A percentile compares a stretch with the other conserved stretches of the same genome.
phyloP scores from a whole-genome alignment of 2,888 invertebrate species.

The Anoncus sp. region DNA sequence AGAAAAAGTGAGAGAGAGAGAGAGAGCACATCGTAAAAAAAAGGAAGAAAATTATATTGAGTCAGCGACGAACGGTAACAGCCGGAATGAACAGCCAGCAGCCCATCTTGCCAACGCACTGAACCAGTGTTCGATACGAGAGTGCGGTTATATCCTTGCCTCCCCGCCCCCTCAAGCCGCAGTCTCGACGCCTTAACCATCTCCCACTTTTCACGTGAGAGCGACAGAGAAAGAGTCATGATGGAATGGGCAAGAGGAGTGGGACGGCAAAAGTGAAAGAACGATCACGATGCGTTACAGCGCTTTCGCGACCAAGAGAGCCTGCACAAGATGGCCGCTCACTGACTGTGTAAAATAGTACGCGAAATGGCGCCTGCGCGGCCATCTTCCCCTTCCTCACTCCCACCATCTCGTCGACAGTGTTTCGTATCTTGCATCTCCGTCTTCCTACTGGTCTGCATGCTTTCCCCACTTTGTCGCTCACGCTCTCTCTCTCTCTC shows the following conservation, averaged over 20 bases:
- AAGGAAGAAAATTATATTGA: slow-evolving; percentile 31
- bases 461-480: slow-evolving; percentile 48
- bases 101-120: slow-evolving; percentile 77
- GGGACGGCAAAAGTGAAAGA: slow-evolving; percentile 55
- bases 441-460: slow-evolving; percentile 40
- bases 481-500: slow-evolving; percentile 10
- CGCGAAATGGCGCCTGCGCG: slow-evolving; percentile 80
- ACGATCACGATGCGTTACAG: slow-evolving; percentile 62
- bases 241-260: slow-evolving; percentile 43
- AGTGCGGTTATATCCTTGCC: slow-evolving; percentile 79
- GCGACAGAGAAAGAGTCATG: slow-evolving; percentile 53
- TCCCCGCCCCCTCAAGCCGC: slow-evolving; percentile 53
- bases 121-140: slow-evolving; percentile 80
- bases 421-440: slow-evolving; percentile 55
- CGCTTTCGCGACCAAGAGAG: slow-evolving; percentile 54
- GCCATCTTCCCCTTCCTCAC: slow-evolving; percentile 47
- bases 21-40: slow-evolving; percentile 32
- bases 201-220: slow-evolving; percentile 60
- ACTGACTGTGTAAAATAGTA: slow-evolving; percentile 50
- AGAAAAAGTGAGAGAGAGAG: slow-evolving; percentile 15
- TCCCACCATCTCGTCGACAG: slow-evolving; percentile 30
- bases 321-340: slow-evolving; percentile 67
- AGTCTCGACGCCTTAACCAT: slow-evolving; percentile 65
- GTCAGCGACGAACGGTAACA: slow-evolving; percentile 49
- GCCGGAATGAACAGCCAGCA: slow-evolving; percentile 66